A percentile compares a stretch with the other conserved stretches of the same genome.
Evolutionary conservation across 2,888 invertebrate genomes (phyloP).

Genomic region (Harmothoe impar): DNA sequence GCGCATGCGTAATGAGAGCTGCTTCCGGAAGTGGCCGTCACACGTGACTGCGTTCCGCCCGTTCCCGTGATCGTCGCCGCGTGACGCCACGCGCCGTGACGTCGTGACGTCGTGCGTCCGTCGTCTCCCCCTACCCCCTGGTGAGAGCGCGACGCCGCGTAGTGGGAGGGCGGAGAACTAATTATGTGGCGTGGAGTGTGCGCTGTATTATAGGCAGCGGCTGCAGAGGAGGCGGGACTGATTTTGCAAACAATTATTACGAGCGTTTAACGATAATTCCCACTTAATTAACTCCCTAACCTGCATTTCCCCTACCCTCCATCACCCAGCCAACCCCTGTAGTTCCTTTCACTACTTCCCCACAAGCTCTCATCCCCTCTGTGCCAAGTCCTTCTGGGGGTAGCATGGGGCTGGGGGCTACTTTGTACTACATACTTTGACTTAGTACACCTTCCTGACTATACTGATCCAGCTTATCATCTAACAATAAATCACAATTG

Average conservation of each 20-base stretch:
- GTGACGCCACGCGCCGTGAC: slow-evolving; percentile 10
- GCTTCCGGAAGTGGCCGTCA: slow-evolving; percentile 48
- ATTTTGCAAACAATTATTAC: background rate
- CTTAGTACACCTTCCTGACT: no score
- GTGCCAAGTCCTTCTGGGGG: no score
- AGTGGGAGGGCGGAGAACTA: background rate
- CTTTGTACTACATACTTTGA: no score
- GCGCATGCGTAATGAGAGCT: slow-evolving; percentile 52
- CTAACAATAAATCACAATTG: no score
- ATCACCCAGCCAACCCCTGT: background rate
- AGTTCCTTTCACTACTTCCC: background rate
- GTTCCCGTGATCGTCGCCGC: slow-evolving; percentile 3
- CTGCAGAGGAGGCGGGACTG: no score
- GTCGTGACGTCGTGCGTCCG: background rate
- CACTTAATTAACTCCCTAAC: background rate
- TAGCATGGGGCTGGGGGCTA: no score
- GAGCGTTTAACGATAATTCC: background rate
- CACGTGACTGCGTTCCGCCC: background rate
- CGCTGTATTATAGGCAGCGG: background rate
- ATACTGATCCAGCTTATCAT: no score
- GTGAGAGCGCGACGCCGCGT: background rate
- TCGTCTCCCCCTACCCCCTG: background rate
- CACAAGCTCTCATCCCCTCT: no score
- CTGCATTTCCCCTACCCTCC: background rate
- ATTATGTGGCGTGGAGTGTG: background rate